Evolutionary conservation across 2,113 vertebrate species (phyloP).

Genomic region (Apaloderma vittatum): DNA sequence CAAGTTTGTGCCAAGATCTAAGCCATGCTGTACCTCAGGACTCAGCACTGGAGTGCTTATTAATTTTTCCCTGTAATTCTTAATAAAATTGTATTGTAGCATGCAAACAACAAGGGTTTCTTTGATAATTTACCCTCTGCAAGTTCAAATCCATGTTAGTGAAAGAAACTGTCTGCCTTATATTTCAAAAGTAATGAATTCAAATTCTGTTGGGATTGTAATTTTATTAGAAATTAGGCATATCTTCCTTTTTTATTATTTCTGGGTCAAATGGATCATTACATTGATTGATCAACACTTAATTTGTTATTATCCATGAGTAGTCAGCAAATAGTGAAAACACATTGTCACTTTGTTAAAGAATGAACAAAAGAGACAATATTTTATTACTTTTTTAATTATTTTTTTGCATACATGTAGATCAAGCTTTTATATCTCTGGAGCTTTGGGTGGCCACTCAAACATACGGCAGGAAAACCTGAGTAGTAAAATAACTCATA

Average conservation of each 20-base stretch:
- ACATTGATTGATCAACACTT: conserved; percentile 62
- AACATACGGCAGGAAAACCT: conserved; percentile 23
- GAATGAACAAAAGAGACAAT: neutral
- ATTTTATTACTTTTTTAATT: conserved; percentile 17
- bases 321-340: conserved; percentile 60
- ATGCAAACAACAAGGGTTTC: conserved; percentile 38
- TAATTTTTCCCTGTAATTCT: conserved; percentile 54
- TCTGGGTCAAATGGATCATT: conserved; percentile 60
- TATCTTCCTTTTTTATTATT: conserved; percentile 55
- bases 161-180: conserved; percentile 37
- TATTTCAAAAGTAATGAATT: conserved; percentile 70
- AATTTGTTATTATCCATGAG: conserved; percentile 54
- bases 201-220: conserved; percentile 65
- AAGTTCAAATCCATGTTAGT: conserved; percentile 62
- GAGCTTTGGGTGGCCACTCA: neutral
- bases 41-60: conserved; percentile 66
- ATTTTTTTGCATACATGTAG: conserved; percentile 17
- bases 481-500: neutral
- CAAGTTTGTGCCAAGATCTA: conserved; percentile 71
- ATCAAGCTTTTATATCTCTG: neutral
- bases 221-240: conserved; percentile 63
- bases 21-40: conserved; percentile 18
- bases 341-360: neutral
- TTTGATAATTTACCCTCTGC: conserved; percentile 58
- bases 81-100: conserved; percentile 59